phyloP scores from a whole-genome alignment of 2,888 invertebrate genomes.

The Metallyticus violacea region DNA sequence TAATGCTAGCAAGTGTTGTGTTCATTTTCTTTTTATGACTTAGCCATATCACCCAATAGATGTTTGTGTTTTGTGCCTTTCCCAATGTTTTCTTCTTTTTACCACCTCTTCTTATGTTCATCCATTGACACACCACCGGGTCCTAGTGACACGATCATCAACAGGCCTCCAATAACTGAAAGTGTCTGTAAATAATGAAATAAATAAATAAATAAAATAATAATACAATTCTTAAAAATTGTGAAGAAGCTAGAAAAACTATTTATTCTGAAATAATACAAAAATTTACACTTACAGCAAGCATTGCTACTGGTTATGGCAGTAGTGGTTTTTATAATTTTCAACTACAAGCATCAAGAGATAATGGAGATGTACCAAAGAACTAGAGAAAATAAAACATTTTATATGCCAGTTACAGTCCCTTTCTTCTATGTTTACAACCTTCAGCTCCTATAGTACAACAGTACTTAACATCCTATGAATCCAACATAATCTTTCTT shows the following conservation, averaged over 20 bases:
- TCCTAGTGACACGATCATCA: constrained; percentile 97
- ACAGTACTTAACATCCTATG: no score
- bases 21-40: background rate
- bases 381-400: no score
- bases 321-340: no score
- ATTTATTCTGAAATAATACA: no score
- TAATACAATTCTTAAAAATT: background rate
- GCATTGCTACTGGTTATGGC: no score
- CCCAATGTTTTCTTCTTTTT: constrained; percentile 15
- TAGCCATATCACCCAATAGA: background rate
- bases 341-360: no score
- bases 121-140: constrained; percentile 99
- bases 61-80: background rate
- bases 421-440: no score
- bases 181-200: constrained; percentile 76
- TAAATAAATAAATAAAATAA: background rate
- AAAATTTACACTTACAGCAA: no score
- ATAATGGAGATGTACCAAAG: no score
- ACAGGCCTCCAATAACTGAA: constrained; percentile 95
- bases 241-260: background rate
- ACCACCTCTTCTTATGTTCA: constrained; percentile 99
- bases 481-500: no score
- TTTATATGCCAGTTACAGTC: no score
- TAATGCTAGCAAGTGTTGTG: background rate
- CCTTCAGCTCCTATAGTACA: no score